Percentiles rank a stretch among this genome's conserved stretches.
Evolutionary conservation across 2,797 vertebrate species (phyloP).

Genomic region (Chloroceryle amazona): DNA sequence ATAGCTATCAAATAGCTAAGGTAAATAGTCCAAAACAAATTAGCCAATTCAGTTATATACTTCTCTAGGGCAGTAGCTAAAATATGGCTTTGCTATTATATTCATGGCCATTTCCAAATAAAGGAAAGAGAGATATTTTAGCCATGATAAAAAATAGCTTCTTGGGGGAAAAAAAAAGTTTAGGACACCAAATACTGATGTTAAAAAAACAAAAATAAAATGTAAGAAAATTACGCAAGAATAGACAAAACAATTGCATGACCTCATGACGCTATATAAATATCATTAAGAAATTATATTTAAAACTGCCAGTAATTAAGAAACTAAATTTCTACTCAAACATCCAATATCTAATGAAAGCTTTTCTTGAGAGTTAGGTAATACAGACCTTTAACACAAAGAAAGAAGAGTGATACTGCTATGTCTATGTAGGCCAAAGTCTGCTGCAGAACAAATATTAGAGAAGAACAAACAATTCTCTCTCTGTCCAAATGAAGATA

Average conservation of each 20-base stretch:
- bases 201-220: neutral
- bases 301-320: neutral
- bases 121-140: neutral
- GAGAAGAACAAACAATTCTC: conserved; percentile 78
- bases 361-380: conserved; percentile 9
- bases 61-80: neutral
- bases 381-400: conserved; percentile 4
- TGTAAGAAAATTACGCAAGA: neutral
- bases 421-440: conserved; percentile 90
- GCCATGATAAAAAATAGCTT: neutral
- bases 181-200: neutral
- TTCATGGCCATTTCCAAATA: neutral
- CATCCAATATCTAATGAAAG: neutral
- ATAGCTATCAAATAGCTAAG: neutral
- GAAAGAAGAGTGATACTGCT: conserved; percentile 79
- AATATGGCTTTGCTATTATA: neutral
- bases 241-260: neutral
- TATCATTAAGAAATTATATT: neutral
- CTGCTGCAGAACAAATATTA: conserved; percentile 86
- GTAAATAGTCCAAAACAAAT: conserved; percentile 12
- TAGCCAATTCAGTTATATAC: neutral
- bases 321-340: neutral
- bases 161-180: neutral
- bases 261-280: neutral
- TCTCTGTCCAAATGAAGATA: conserved; percentile 75